These are phyloP conservation scores for Helicolenus hilgendorfi DNA, from an alignment of 2,797 vertebrate species.

Conservation along the genomic window DNA sequence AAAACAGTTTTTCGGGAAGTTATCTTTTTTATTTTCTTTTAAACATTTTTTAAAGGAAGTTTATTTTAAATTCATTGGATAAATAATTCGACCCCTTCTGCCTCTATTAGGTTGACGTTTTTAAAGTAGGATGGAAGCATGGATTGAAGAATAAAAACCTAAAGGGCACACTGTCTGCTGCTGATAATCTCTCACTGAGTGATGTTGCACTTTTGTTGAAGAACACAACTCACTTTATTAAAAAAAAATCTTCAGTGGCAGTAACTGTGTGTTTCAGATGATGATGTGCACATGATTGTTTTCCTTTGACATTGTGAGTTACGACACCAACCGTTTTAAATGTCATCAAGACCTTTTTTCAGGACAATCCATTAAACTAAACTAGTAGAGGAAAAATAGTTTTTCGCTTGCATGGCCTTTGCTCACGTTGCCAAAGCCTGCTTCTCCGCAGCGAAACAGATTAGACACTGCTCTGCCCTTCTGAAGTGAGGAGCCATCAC, in stretches of 20 bases:
- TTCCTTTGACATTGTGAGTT: constrained; percentile 23
- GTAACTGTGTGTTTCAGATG: constrained; percentile 9
- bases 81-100: background rate
- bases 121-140: background rate
- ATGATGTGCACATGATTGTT: constrained; percentile 1
- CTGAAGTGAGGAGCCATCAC: constrained; percentile 72
- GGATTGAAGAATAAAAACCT: background rate
- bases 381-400: background rate
- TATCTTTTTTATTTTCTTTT: too few relatives aligned
- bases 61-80: background rate
- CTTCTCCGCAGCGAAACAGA: constrained; percentile 30
- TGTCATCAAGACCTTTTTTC: constrained; percentile 34
- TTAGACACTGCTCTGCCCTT: constrained; percentile 75
- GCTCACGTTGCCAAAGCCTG: constrained; percentile 13
- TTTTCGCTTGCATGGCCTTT: constrained; percentile 26
- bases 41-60: background rate
- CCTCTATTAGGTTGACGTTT: background rate
- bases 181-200: background rate
- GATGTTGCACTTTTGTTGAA: background rate
- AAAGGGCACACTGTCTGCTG: background rate
- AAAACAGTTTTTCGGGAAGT: background rate
- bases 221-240: background rate
- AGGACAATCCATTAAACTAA: constrained; percentile 27
- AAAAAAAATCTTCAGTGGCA: background rate
- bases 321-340: constrained; percentile 28